These are phyloP conservation scores for Hydrophis major DNA, from an alignment of 2,797 vertebrate genomes.

Conservation along the genomic window DNA sequence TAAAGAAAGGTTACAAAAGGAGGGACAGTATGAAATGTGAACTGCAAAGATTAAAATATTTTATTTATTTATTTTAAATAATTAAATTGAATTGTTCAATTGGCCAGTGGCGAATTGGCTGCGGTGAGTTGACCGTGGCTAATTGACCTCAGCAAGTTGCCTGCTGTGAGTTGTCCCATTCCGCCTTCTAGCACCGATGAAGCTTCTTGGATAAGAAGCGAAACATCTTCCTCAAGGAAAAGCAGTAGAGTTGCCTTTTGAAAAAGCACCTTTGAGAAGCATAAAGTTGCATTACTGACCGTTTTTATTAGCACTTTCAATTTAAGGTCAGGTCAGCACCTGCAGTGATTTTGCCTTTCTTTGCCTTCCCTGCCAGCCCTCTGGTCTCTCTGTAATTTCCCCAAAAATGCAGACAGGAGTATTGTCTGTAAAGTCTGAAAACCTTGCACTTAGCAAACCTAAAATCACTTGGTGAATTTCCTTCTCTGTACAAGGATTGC, in stretches of 20 bases:
- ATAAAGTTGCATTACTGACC: neutral
- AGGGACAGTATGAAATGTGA: neutral
- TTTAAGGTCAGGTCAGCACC: neutral
- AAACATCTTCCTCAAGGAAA: neutral
- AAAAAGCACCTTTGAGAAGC: neutral
- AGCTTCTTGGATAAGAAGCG: neutral
- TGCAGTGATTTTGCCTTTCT: neutral
- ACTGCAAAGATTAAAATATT: neutral
- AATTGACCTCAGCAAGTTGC: neutral
- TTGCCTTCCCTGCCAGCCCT: neutral
- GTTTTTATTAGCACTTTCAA: neutral
- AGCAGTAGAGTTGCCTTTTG: neutral
- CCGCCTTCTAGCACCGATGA: neutral
- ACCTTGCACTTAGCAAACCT: neutral
- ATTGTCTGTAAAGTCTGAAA: neutral
- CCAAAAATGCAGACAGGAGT: neutral
- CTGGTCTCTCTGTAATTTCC: neutral
- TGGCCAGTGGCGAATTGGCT: neutral
- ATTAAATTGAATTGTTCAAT: neutral
- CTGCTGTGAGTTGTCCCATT: neutral
- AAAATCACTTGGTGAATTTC: neutral
- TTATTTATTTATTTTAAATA: neutral
- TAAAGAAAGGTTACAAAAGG: neutral
- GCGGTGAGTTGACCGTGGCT: no score
- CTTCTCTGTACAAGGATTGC: neutral